Evolutionary conservation across 2,113 vertebrate species (phyloP).

Genomic region (Urocynchramus pylzowi): DNA sequence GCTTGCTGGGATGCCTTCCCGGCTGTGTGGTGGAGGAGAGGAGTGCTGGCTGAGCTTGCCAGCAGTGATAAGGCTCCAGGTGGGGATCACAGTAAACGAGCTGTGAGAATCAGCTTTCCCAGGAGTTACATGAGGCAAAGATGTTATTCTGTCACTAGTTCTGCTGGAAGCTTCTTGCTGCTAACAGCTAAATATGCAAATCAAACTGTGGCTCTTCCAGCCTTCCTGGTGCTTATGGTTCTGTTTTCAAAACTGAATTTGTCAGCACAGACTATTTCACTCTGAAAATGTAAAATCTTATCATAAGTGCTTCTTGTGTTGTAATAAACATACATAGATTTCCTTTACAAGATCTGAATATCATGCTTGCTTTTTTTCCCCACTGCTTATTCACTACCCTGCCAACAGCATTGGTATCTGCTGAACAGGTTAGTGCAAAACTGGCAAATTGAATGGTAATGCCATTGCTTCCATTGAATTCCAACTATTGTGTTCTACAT

Average conservation of each 20-base stretch:
- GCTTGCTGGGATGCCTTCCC: background rate
- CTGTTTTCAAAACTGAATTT: background rate
- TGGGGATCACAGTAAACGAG: background rate
- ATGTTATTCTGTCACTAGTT: background rate
- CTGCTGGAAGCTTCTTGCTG: background rate
- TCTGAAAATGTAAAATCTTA: background rate
- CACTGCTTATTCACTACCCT: background rate
- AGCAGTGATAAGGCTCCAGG: constrained; percentile 5
- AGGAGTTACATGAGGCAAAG: background rate
- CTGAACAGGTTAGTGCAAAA: background rate
- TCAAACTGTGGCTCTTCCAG: background rate
- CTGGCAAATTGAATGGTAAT: background rate
- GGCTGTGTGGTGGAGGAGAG: background rate
- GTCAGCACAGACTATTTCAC: background rate
- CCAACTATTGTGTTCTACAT: background rate
- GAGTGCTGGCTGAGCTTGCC: background rate
- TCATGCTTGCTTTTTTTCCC: background rate
- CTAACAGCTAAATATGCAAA: background rate
- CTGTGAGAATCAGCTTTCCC: background rate
- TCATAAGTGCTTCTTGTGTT: background rate
- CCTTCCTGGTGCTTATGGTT: background rate
- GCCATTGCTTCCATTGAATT: background rate
- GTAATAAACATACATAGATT: background rate
- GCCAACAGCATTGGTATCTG: background rate
- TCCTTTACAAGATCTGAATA: background rate